These are phyloP conservation scores for Nineta flava DNA, from an alignment of 2,888 invertebrate species.

Conservation along the genomic window DNA sequence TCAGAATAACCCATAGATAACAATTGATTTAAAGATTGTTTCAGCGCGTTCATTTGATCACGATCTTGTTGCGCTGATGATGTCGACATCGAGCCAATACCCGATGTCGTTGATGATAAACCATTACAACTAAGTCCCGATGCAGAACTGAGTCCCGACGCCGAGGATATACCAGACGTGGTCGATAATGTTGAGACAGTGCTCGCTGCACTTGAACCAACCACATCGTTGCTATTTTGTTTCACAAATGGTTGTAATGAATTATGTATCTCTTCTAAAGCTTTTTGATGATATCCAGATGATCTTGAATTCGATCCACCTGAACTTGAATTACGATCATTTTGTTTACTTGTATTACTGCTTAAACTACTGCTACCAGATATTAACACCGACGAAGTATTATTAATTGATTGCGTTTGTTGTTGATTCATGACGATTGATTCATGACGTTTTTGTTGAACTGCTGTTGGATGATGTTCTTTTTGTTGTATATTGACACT, in stretches of 20 bases:
- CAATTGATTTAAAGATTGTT: constrained; percentile 49
- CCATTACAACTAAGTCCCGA: constrained; percentile 14
- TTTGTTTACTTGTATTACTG: constrained; percentile 12
- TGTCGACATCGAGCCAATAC: constrained; percentile 37
- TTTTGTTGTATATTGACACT: too few species aligned
- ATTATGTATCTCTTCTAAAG: constrained; percentile 72
- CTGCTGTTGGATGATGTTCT: background rate
- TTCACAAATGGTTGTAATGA: constrained; percentile 69
- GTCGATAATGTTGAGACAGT: constrained; percentile 49
- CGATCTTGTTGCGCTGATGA: constrained; percentile 41
- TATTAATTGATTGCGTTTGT: too few species aligned
- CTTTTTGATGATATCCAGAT: constrained; percentile 73
- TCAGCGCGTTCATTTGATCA: constrained; percentile 45
- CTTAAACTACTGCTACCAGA: too few species aligned
- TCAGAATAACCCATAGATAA: constrained; percentile 59
- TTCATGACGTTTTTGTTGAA: background rate
- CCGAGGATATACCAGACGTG: constrained; percentile 42
- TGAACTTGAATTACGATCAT: constrained; percentile 18
- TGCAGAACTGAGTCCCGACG: constrained; percentile 34
- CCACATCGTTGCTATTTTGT: constrained; percentile 34
- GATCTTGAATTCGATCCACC: constrained; percentile 33
- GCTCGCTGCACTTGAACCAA: constrained; percentile 59
- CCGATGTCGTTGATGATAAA: constrained; percentile 23
- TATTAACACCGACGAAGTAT: too few species aligned
- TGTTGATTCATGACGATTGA: background rate